A percentile compares a stretch with the other conserved stretches of the same genome.
Conservation (phyloP, 35 echinoderm and acorn worm genomes). For the Lytechinus variegatus region DNA sequence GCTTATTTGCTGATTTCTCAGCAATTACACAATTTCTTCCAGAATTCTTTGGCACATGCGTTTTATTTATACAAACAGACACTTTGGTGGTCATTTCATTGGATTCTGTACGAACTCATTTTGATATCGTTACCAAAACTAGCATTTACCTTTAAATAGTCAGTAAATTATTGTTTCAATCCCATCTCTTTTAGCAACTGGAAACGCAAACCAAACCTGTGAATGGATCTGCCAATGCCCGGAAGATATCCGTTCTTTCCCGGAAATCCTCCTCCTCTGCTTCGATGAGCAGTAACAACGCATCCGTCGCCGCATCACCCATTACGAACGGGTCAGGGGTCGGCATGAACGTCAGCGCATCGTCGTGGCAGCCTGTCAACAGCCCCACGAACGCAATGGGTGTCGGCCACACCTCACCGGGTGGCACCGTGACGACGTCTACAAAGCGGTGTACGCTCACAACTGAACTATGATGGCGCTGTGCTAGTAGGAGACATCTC, state of each 20-base stretch:
- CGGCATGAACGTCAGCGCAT: neutral
- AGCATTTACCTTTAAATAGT: too few species aligned
- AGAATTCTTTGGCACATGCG: too few species aligned
- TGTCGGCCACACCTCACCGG: neutral
- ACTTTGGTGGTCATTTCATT: too few species aligned
- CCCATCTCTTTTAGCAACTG: neutral
- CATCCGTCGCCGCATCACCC: neutral
- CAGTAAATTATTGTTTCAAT: neutral
- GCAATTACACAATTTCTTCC: too few species aligned
- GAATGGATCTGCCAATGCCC: constrained; percentile 45
- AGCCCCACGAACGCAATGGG: constrained; percentile 11
- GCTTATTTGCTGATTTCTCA: too few species aligned
- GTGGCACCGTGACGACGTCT: neutral
- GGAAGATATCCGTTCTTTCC: constrained; percentile 53
- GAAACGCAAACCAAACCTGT: constrained; percentile 16
- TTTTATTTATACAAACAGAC: too few species aligned
- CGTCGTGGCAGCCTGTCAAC: constrained; percentile 29
- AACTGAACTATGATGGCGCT: constrained; percentile 59
- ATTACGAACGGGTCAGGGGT: constrained; percentile 6
- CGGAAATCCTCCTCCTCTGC: constrained; percentile 13
- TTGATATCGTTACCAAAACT: too few species aligned
- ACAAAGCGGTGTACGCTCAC: constrained; percentile 57
- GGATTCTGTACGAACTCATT: too few species aligned
- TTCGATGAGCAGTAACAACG: neutral
- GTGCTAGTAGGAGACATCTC: neutral